Conservation (phyloP, 2,888 invertebrate genomes). For the Bhutanitis thaidina region DNA sequence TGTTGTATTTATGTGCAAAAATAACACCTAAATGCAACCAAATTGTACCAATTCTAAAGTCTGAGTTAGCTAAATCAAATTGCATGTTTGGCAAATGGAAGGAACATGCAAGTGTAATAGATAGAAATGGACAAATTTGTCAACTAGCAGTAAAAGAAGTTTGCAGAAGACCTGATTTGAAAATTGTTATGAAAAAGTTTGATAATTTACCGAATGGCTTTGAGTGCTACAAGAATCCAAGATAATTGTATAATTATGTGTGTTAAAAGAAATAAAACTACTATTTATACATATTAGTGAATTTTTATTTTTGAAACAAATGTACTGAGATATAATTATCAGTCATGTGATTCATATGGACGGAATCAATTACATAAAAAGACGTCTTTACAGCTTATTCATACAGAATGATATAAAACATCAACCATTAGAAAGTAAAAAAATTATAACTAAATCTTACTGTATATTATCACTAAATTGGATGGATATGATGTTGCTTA, state of each 20-base stretch:
- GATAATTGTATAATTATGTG: constrained; percentile 6
- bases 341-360: constrained; percentile 1
- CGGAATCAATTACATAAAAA: constrained; percentile 5
- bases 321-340: background rate
- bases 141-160: constrained; percentile 46
- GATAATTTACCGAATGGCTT: constrained; percentile 50
- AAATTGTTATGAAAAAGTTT: constrained; percentile 49
- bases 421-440: background rate
- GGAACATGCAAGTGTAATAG: constrained; percentile 56
- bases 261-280: constrained; percentile 17
- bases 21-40: constrained; percentile 56
- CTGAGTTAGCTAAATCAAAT: constrained; percentile 58
- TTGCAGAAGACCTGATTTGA: constrained; percentile 56
- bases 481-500: background rate
- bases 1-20: constrained; percentile 58
- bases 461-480: background rate
- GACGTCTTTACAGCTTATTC: background rate
- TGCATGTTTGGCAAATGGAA: constrained; percentile 69
- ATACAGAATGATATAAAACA: background rate
- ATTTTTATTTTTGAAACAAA: constrained; percentile 5
- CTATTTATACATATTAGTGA: background rate
- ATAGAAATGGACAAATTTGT: constrained; percentile 40
- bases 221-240: constrained; percentile 52
- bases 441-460: background rate
- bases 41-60: constrained; percentile 48